Conservation (phyloP, 2,888 invertebrate species). For the Ichneumon xanthorius region DNA sequence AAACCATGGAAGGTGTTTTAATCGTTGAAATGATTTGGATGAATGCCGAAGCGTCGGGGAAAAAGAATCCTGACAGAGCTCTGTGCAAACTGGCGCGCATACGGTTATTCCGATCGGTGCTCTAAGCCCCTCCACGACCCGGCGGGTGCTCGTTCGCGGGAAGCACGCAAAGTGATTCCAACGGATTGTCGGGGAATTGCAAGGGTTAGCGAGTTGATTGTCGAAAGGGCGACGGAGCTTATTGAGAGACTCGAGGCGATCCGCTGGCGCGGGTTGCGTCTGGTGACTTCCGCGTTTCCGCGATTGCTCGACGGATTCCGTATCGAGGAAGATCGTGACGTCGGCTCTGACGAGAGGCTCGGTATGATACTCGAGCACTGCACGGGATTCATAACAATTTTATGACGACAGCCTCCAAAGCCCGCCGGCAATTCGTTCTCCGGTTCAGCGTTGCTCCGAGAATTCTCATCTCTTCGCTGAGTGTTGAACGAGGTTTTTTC, state of each 20-base stretch:
- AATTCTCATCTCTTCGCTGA: conserved; percentile 1
- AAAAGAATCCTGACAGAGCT: background rate
- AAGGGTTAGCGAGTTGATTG: conserved; percentile 14
- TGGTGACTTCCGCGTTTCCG: background rate
- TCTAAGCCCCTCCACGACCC: background rate
- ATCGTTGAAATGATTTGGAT: too few relatives aligned
- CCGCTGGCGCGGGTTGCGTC: background rate
- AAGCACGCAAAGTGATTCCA: conserved; percentile 22
- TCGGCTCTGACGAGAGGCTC: conserved; percentile 47
- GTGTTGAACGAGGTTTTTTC: background rate
- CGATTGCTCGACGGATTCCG: conserved; percentile 3
- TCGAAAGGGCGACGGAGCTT: background rate
- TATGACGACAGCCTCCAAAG: conserved; percentile 11
- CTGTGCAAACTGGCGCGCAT: background rate
- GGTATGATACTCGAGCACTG: conserved; percentile 15
- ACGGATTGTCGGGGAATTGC: background rate
- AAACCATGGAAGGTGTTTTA: too few relatives aligned
- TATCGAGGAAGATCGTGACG: conserved; percentile 55
- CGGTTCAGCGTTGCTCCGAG: background rate
- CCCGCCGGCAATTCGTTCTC: conserved; percentile 7
- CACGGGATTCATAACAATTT: conserved; percentile 25
- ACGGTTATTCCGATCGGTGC: background rate
- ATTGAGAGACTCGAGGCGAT: conserved; percentile 19
- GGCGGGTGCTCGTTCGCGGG: background rate
- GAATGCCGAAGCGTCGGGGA: background rate